Conservation (phyloP, 1,140 invertebrate species). For the Pollicipes pollicipes region DNA sequence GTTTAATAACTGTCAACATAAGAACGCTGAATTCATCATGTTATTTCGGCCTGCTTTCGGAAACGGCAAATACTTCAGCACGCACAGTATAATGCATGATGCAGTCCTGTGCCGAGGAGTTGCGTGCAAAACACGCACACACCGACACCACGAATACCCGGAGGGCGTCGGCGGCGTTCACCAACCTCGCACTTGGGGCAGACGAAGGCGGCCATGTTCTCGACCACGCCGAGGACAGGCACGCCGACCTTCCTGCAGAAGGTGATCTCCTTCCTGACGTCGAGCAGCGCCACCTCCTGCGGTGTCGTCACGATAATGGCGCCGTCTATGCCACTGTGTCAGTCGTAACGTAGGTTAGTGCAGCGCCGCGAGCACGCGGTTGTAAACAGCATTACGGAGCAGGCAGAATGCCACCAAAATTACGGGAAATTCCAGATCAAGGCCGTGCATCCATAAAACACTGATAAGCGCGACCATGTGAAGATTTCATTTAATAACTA, state of each 20-base stretch:
- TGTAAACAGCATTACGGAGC: background rate
- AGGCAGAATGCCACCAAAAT: background rate
- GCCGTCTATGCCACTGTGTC: slow-evolving; percentile 39
- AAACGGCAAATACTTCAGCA: slow-evolving; percentile 7
- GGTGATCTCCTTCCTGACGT: slow-evolving; percentile 83
- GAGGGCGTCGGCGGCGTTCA: too few species aligned
- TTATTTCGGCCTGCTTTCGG: background rate
- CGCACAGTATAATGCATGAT: slow-evolving; percentile 10
- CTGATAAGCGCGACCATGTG: background rate
- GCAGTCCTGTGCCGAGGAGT: too few species aligned
- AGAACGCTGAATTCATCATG: background rate
- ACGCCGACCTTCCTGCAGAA: slow-evolving; percentile 75
- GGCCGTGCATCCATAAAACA: background rate
- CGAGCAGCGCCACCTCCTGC: slow-evolving; percentile 62
- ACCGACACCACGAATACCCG: slow-evolving; percentile 15
- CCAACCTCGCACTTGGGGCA: slow-evolving; percentile 79
- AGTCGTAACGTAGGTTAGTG: background rate
- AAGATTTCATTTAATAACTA: too few species aligned
- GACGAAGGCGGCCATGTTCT: slow-evolving; percentile 80
- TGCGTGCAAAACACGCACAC: background rate
- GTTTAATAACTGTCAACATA: too few species aligned
- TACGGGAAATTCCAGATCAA: too few species aligned
- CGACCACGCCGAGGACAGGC: slow-evolving; percentile 65
- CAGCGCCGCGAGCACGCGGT: too few species aligned
- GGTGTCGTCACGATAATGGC: slow-evolving; percentile 82